phyloP scores from a whole-genome alignment of 1,140 invertebrate species.

The Reticulitermes speratus region DNA sequence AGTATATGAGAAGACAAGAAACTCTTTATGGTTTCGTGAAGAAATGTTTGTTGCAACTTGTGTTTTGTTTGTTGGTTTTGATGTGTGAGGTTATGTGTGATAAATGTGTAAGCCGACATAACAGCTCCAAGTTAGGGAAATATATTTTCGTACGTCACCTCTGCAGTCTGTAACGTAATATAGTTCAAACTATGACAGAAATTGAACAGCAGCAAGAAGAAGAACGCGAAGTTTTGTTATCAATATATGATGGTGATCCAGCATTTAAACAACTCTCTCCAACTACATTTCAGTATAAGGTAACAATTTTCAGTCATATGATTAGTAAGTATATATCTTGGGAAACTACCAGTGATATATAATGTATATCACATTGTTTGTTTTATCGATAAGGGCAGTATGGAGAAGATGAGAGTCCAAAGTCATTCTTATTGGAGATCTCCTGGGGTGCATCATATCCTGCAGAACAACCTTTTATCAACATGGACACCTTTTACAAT shows the following conservation, averaged over 20 bases:
- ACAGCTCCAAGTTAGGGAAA: not conserved
- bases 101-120: not conserved
- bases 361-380: not conserved
- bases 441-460: slow-evolving; percentile 85
- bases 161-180: not conserved
- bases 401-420: slow-evolving; percentile 74
- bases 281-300: slow-evolving; percentile 88
- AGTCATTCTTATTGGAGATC: slow-evolving; percentile 86
- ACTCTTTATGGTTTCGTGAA: no score
- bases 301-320: slow-evolving; percentile 45
- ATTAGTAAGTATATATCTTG: not conserved
- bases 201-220: slow-evolving; percentile 71
- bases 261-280: slow-evolving; percentile 78
- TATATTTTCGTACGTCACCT: not conserved
- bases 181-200: not conserved
- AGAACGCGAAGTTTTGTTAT: slow-evolving; percentile 85
- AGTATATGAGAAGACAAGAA: no score
- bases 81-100: not conserved
- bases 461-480: slow-evolving; percentile 74
- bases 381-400: slow-evolving; percentile 57
- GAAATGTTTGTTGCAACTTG: no score
- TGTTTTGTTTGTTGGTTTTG: not conserved
- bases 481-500: slow-evolving; percentile 92
- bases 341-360: not conserved
- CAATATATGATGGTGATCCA: slow-evolving; percentile 92